Evolutionary conservation across 2,888 invertebrate genomes (phyloP).

Genomic region (Apamea sordens): DNA sequence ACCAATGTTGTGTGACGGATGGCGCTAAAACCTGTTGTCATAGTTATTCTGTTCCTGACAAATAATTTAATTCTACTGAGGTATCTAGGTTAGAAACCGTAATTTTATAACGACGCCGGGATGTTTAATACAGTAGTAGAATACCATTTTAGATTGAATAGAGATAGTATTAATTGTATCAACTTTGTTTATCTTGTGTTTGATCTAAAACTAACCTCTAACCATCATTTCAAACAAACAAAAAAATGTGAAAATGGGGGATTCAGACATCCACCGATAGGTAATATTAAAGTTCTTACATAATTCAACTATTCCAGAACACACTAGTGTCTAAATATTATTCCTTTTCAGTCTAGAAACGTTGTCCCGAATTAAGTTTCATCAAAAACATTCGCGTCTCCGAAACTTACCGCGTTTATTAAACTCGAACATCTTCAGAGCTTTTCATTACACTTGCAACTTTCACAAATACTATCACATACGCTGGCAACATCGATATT

Average conservation of each 20-base stretch:
- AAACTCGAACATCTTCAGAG: constrained; percentile 53
- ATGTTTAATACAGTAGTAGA: constrained; percentile 1
- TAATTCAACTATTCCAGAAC: neutral
- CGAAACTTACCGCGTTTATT: constrained; percentile 58
- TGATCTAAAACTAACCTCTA: constrained; percentile 42
- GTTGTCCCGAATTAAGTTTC: neutral
- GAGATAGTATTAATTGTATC: constrained; percentile 13
- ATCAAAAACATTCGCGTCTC: neutral
- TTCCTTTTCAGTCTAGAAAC: neutral
- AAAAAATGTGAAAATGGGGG: constrained; percentile 1
- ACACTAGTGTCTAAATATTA: neutral
- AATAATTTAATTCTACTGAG: constrained; percentile 5
- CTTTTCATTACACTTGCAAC: constrained; percentile 63
- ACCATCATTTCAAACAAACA: neutral
- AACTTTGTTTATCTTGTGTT: constrained; percentile 43
- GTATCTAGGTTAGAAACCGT: neutral
- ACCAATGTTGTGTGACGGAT: constrained; percentile 47
- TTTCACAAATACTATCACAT: constrained; percentile 65
- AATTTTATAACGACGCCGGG: neutral
- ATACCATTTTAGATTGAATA: constrained; percentile 26
- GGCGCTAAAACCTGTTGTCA: constrained; percentile 32
- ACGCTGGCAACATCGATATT: constrained; percentile 68
- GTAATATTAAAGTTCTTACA: neutral
- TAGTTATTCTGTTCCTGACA: constrained; percentile 21
- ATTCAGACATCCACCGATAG: neutral